A percentile compares a stretch with the other conserved stretches of the same genome.
These are phyloP conservation scores for Rallus crepitans DNA, from an alignment of 2,797 vertebrate species.

Conservation along the genomic window DNA sequence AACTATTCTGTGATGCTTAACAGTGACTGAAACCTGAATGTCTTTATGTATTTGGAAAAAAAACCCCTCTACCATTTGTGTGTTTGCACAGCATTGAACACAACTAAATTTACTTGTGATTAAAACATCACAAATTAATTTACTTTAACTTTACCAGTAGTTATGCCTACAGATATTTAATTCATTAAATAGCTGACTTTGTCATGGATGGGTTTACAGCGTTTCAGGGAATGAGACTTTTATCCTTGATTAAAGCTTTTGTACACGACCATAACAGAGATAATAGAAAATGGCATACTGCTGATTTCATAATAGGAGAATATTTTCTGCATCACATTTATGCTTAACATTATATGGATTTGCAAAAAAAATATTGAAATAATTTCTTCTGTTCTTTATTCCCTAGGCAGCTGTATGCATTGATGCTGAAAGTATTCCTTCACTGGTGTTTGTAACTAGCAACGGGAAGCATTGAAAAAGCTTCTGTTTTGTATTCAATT, in stretches of 20 bases:
- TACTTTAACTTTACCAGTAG: background rate
- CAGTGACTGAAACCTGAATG: background rate
- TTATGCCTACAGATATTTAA: background rate
- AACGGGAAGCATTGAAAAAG: background rate
- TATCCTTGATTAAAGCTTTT: slow-evolving; percentile 29
- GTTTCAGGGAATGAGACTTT: background rate
- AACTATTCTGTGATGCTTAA: too few species aligned
- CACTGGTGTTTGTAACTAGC: background rate
- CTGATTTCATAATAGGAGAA: background rate
- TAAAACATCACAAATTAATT: background rate
- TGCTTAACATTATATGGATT: background rate
- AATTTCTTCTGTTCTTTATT: background rate
- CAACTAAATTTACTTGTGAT: background rate
- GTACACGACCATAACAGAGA: background rate
- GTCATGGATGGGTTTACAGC: background rate
- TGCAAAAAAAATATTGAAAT: background rate
- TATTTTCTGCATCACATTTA: background rate
- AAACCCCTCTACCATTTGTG: background rate
- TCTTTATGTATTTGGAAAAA: background rate
- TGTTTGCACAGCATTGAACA: background rate
- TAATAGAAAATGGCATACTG: background rate
- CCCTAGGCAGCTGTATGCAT: background rate
- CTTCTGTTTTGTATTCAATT: background rate
- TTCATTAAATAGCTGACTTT: background rate
- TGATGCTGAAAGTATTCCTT: background rate